phyloP scores from a whole-genome alignment of 2,888 invertebrate genomes.

The Tetramorium bicarinatum region DNA sequence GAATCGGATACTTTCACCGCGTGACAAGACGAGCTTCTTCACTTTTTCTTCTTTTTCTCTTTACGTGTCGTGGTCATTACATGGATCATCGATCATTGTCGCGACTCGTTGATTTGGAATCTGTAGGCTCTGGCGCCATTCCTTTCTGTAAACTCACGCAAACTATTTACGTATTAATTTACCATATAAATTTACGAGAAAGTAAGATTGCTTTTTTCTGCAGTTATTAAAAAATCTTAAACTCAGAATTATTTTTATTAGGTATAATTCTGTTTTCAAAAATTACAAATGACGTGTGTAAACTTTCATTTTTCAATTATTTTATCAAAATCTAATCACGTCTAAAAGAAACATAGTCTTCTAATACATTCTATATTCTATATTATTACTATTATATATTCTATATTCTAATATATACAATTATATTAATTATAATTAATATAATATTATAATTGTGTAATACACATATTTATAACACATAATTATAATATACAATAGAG shows the following conservation, averaged over 20 bases:
- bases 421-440: no score
- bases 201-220: not conserved
- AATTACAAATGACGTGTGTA: not conserved
- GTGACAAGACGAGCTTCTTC: conserved; percentile 6
- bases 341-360: no score
- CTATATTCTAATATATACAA: no score
- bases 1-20: conserved; percentile 45
- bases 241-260: not conserved
- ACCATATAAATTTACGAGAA: not conserved
- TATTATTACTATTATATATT: no score
- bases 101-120: conserved; percentile 18
- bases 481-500: not conserved
- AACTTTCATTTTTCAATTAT: no score
- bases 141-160: not conserved
- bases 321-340: no score
- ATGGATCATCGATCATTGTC: conserved; percentile 34
- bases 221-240: not conserved
- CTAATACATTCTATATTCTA: no score
- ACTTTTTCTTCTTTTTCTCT: conserved; percentile 1
- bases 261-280: not conserved
- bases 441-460: not conserved
- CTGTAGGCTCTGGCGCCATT: not conserved
- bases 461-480: not conserved
- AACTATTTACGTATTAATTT: not conserved
- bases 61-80: not conserved